Conservation (phyloP, 2,797 vertebrate genomes). For the Aulostomus chinensis region DNA sequence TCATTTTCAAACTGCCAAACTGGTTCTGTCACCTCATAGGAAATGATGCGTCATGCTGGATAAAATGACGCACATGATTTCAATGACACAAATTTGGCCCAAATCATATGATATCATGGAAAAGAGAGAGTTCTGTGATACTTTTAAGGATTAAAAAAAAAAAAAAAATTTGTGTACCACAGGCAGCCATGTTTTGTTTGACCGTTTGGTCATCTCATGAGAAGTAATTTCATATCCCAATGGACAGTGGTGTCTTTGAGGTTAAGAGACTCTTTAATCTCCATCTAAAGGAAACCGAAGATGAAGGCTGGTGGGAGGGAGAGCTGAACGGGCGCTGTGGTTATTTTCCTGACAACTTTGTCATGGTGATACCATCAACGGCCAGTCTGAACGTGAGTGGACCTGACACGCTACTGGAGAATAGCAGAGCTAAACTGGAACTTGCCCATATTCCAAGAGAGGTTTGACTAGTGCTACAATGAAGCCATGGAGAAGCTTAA, state of each 20-base stretch:
- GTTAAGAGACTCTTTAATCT: conserved; percentile 55
- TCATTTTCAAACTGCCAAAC: conserved; percentile 30
- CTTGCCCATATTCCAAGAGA: no score
- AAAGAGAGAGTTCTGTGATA: neutral
- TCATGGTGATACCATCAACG: conserved; percentile 81
- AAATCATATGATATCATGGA: neutral
- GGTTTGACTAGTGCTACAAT: conserved; percentile 10
- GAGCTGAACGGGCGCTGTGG: conserved; percentile 83
- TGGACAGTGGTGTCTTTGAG: conserved; percentile 25
- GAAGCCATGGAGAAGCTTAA: conserved; percentile 22
- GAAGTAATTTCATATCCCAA: conserved; percentile 33
- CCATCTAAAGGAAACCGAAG: conserved; percentile 78
- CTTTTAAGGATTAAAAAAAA: no score
- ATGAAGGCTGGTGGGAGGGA: conserved; percentile 93
- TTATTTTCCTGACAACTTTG: conserved; percentile 89
- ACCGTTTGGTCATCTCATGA: conserved; percentile 35
- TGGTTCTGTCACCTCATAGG: conserved; percentile 19
- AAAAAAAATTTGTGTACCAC: no score
- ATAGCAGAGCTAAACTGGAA: neutral
- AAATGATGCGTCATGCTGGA: neutral
- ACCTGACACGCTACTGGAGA: conserved; percentile 4
- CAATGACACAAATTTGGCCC: neutral
- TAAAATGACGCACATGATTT: neutral
- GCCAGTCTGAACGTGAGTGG: conserved; percentile 73
- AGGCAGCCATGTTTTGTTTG: no score